Base-by-base conservation (phyloP, 2,797 vertebrate species). In the Etheostoma perlongum region DNA sequence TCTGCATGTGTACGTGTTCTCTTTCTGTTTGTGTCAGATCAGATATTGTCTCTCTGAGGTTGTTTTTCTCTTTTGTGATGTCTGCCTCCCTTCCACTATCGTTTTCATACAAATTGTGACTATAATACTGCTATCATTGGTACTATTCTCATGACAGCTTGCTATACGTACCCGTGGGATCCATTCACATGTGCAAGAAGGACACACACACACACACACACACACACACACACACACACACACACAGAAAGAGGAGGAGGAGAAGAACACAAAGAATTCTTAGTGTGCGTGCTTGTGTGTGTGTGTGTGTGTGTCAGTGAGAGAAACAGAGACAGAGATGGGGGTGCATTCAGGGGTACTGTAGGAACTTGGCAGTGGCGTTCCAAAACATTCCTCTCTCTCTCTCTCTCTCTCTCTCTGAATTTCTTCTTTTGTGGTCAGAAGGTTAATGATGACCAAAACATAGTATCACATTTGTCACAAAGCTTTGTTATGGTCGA, bases 351-450 rank as follows among this genome's bases (percentile, higher is more conserved):
- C 81, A 52, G 54, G 71, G 82, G 57, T 73, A 76, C 70, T 69
- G 61, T 51, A 57, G 68, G 72, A 69, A 85, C 77, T 85, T 90
- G 80, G 83, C 78, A 86, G 57, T 64, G 54, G 48, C 55, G 61
- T 87, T 70, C 72, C 51, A 42, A 85, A 83, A 65, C 76, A 87
- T 87, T 86, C 76, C 72, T 80, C 62, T 76, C 67, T 67, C 36
- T 36, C 33, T 10, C 33, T 36, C 33, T 36, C 33, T 36, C 33
- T 36, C 33, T 33, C 33, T 36, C 33, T 36, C 36, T 36, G 27
- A 27, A 27, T 27, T 27, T 27, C 27, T 27, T 27, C 36, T 40
- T 40, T 40, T 3, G 36, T 40, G 36, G 36, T 10, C 36, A 40
- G 10, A 3, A 40, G 36, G 36, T 40, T 40, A 40, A 12, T 40